Percentiles rank a stretch among this genome's conserved stretches.
phyloP scores from a whole-genome alignment of 2,113 vertebrate genomes.

The Grus americana region DNA sequence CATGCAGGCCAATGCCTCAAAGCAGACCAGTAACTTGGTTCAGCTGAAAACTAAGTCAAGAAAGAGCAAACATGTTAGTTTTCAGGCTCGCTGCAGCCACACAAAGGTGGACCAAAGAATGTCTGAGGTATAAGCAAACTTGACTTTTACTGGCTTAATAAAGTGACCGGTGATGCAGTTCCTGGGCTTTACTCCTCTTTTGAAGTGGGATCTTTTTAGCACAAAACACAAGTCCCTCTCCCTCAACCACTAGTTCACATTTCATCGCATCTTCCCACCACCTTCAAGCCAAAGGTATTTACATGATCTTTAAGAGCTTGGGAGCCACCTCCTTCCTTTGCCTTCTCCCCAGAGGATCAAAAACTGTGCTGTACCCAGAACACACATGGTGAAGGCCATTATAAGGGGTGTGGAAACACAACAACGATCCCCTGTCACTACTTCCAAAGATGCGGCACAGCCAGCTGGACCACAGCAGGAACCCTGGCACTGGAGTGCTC shows the following conservation, averaged over 20 bases:
- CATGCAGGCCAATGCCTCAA: background rate
- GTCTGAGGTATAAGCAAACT: background rate
- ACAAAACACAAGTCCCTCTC: background rate
- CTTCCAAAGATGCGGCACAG: background rate
- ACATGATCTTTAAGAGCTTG: background rate
- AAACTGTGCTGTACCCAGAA: background rate
- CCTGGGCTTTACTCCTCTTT: background rate
- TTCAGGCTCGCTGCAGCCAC: background rate
- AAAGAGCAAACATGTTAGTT: background rate
- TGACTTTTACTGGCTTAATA: background rate
- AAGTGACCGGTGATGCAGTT: rapidly evolving
- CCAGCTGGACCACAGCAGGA: rapidly evolving
- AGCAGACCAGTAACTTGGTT: background rate
- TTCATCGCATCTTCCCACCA: background rate
- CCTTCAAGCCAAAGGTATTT: background rate
- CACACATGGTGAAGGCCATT: background rate
- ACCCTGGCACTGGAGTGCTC: background rate
- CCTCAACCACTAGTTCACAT: background rate
- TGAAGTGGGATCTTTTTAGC: background rate
- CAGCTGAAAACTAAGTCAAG: background rate
- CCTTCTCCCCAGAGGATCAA: background rate
- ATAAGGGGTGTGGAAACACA: background rate
- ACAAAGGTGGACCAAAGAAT: background rate
- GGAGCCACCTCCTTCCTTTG: background rate
- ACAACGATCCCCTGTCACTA: rapidly evolving